Conservation (phyloP, 2,888 invertebrate species). For the Polia nebulosa region DNA sequence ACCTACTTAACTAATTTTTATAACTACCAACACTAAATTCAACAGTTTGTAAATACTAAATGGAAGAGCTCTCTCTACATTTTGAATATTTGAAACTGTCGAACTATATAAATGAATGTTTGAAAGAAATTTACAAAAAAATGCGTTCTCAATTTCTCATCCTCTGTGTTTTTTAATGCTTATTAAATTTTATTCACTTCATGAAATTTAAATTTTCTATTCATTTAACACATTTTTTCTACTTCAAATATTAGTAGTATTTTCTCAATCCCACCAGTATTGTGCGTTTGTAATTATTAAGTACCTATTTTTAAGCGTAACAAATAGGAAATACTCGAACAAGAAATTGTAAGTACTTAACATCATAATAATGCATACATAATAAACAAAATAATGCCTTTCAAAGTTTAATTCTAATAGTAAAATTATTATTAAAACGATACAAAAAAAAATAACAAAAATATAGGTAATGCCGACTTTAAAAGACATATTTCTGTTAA, state of each 20-base stretch:
- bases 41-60: slow-evolving; percentile 35
- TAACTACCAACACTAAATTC: slow-evolving; percentile 14
- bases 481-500: background rate
- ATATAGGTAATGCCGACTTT: background rate
- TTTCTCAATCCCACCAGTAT: background rate
- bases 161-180: no score
- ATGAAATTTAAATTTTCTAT: background rate
- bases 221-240: no score
- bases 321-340: background rate
- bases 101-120: background rate
- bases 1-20: background rate
- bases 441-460: background rate
- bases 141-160: no score
- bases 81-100: slow-evolving; percentile 8
- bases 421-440: background rate
- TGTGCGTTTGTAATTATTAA: background rate
- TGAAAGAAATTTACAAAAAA: background rate
- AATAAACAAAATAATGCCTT: background rate
- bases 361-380: background rate
- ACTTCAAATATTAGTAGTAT: no score
- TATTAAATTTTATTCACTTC: background rate
- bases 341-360: background rate
- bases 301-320: background rate
- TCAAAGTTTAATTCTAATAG: background rate
- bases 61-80: slow-evolving; percentile 36